These are phyloP conservation scores for Hydractinia symbiolongicarpus DNA, from an alignment of 30 jellyfish, hydroid and myxozoan species.

Conservation along the genomic window DNA sequence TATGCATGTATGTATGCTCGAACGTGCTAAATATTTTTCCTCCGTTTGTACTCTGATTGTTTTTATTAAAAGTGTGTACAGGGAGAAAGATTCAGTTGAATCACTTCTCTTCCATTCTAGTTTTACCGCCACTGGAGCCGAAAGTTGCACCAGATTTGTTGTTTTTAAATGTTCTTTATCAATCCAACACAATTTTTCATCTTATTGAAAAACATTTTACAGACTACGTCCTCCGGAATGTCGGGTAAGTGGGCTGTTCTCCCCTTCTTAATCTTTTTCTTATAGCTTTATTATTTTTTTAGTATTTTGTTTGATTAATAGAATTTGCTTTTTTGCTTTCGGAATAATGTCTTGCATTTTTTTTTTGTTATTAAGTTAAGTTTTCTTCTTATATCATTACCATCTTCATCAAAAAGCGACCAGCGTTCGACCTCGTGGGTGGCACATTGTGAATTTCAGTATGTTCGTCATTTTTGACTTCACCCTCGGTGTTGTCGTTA, in stretches of 20 bases:
- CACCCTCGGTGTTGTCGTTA: too few species aligned
- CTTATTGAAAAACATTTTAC: constrained; percentile 95
- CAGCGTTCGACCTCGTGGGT: not conserved
- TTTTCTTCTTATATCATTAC: not conserved
- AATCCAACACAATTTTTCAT: constrained; percentile 88
- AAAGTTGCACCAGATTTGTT: constrained; percentile 80
- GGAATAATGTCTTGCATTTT: not conserved
- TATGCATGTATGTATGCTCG: constrained; percentile 31
- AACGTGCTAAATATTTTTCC: not conserved
- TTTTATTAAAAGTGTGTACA: not conserved
- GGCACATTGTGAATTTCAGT: too few species aligned
- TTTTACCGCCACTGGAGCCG: constrained; percentile 83
- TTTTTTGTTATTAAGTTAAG: not conserved
- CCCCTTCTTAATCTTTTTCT: not conserved
- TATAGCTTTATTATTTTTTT: too few species aligned
- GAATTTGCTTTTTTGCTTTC: too few species aligned
- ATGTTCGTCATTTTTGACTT: too few species aligned
- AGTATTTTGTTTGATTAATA: too few species aligned
- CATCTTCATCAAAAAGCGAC: not conserved
- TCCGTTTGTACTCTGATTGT: not conserved
- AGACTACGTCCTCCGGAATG: constrained; percentile 69
- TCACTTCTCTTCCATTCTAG: constrained; percentile 29
- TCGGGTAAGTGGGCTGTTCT: constrained; percentile 63
- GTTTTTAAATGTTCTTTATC: constrained; percentile 71
- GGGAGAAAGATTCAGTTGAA: not conserved